Conservation (phyloP, 2,797 vertebrate species). For the Dallia pectoralis region DNA sequence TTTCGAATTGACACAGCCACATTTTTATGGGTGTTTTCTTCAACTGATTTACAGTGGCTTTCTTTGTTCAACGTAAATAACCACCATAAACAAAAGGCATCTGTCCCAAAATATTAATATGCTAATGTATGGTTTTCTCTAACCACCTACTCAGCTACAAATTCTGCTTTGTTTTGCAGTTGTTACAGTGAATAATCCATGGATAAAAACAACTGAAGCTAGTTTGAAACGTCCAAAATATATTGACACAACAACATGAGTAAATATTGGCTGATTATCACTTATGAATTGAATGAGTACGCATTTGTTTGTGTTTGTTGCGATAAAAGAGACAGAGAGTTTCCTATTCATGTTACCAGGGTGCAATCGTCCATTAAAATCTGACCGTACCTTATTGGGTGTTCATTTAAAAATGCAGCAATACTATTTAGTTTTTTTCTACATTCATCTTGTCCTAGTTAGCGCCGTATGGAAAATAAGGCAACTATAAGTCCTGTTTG, state of each 20-base stretch:
- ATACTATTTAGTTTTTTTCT: constrained; percentile 17
- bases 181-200: constrained; percentile 8
- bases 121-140: constrained; percentile 81
- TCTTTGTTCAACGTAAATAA: constrained; percentile 70
- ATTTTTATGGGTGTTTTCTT: neutral
- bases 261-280: neutral
- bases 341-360: neutral
- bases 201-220: constrained; percentile 26
- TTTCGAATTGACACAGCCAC: neutral
- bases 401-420: constrained; percentile 3
- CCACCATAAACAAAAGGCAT: constrained; percentile 73
- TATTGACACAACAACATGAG: neutral
- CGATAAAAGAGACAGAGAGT: neutral
- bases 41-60: constrained; percentile 43
- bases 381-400: neutral
- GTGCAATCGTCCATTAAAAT: neutral
- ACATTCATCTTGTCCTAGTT: constrained; percentile 9
- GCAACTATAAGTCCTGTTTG: constrained; percentile 45
- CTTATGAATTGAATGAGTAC: neutral
- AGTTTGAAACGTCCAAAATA: neutral
- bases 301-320: neutral
- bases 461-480: constrained; percentile 27
- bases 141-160: constrained; percentile 72
- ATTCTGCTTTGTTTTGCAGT: constrained; percentile 67
- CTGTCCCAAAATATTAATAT: constrained; percentile 83